Evolutionary conservation across 53 echinoderm and acorn worm species (phyloP).

Genomic region (Hippasteria phrygiana): DNA sequence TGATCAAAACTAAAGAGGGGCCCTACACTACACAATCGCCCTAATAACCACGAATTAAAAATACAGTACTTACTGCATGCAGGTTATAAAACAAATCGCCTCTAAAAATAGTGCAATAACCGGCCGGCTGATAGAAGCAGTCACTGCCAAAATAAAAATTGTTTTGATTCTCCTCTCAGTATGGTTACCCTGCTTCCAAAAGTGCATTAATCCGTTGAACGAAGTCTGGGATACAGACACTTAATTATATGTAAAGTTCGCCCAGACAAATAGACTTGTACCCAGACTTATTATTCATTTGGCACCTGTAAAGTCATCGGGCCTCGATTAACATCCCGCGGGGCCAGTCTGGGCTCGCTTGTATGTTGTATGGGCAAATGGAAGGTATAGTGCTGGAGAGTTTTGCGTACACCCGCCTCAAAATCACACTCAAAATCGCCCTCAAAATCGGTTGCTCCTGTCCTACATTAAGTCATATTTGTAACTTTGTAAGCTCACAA

Average conservation of each 20-base stretch:
- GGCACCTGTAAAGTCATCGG: not conserved
- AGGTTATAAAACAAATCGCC: not conserved
- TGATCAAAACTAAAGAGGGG: no score
- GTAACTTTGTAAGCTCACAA: no score
- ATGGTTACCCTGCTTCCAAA: conserved; percentile 19
- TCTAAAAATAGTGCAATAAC: no score
- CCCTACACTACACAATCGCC: no score
- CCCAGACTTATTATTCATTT: not conserved
- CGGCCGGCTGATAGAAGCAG: no score
- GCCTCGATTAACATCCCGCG: not conserved
- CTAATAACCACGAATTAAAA: no score
- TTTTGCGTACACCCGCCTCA: not conserved
- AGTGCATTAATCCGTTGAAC: not conserved
- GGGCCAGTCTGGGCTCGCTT: not conserved
- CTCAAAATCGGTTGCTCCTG: no score
- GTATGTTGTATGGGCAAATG: not conserved
- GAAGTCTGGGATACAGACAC: not conserved
- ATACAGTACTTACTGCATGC: no score
- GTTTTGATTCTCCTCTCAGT: conserved; percentile 5
- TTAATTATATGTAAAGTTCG: no score
- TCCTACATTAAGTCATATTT: no score
- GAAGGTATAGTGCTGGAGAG: not conserved
- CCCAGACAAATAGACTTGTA: not conserved
- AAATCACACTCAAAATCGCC: no score
- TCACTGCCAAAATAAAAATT: not conserved